phyloP scores from a whole-genome alignment of 1,140 invertebrate species.

The Drosophila truncata region DNA sequence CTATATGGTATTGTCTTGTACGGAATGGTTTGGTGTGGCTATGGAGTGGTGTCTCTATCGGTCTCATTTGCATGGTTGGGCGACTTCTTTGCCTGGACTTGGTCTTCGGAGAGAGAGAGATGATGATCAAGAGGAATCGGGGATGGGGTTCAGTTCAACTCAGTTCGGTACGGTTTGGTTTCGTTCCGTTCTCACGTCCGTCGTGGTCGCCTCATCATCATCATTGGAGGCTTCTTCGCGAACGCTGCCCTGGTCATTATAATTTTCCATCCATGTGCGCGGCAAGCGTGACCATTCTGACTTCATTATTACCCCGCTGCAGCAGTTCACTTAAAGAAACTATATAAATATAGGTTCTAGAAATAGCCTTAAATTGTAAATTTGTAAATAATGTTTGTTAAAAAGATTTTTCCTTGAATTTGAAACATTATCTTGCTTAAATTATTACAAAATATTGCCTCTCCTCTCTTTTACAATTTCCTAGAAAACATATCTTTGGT shows the following conservation, averaged over 20 bases:
- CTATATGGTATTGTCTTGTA: constrained; percentile 10
- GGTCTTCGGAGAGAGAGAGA: background rate
- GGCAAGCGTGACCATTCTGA: constrained; percentile 78
- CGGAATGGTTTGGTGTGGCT: constrained; percentile 3
- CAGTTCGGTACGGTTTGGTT: constrained; percentile 2
- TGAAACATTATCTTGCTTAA: no score
- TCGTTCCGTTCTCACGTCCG: constrained; percentile 68
- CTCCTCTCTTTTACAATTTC: background rate
- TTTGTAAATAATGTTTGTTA: no score
- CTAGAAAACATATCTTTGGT: background rate
- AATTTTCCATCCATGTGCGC: constrained; percentile 71
- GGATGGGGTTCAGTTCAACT: background rate
- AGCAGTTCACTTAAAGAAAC: constrained; percentile 3
- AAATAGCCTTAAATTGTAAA: background rate
- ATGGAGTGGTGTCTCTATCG: constrained; percentile 16
- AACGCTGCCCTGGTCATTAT: constrained; percentile 51
- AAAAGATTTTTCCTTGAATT: no score
- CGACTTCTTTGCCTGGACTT: constrained; percentile 45
- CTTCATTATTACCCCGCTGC: constrained; percentile 57
- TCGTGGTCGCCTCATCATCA: constrained; percentile 44
- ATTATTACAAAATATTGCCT: no score
- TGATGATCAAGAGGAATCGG: background rate
- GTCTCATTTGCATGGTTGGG: constrained; percentile 69
- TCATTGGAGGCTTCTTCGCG: constrained; percentile 29
- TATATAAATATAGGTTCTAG: background rate